Conservation (phyloP, 2,113 vertebrate genomes). For the Aythya baeri region DNA sequence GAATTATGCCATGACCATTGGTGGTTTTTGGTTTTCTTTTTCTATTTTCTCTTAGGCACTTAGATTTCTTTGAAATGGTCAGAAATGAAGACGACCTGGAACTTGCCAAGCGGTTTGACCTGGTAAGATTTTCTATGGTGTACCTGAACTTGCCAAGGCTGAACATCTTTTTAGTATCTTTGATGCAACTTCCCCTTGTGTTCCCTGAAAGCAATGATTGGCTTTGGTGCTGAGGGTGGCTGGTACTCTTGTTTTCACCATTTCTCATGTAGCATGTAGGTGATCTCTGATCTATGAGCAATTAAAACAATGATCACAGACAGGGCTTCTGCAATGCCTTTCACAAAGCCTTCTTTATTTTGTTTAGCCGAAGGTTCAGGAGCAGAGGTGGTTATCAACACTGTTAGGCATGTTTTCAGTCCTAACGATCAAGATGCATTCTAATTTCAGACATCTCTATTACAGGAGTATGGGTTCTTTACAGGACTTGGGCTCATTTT, state of each 20-base stretch:
- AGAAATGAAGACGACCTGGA: conserved; percentile 95
- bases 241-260: background rate
- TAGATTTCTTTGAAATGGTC: conserved; percentile 99
- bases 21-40: background rate
- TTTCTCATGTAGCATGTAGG: background rate
- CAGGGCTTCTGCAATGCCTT: background rate
- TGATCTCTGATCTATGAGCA: background rate
- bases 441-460: background rate
- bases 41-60: conserved; percentile 81
- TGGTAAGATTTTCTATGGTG: conserved; percentile 77
- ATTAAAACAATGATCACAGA: background rate
- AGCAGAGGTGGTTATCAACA: background rate
- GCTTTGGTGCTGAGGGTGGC: background rate
- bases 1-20: background rate
- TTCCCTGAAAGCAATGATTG: background rate
- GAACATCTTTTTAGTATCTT: background rate
- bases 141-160: background rate
- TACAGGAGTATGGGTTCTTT: background rate
- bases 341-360: background rate
- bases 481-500: background rate
- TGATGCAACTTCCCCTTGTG: background rate
- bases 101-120: conserved; percentile 92
- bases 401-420: background rate
- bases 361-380: background rate
- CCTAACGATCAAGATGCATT: background rate